phyloP scores from a whole-genome alignment of 2,888 invertebrate species.

The Pemphredon lugubris region DNA sequence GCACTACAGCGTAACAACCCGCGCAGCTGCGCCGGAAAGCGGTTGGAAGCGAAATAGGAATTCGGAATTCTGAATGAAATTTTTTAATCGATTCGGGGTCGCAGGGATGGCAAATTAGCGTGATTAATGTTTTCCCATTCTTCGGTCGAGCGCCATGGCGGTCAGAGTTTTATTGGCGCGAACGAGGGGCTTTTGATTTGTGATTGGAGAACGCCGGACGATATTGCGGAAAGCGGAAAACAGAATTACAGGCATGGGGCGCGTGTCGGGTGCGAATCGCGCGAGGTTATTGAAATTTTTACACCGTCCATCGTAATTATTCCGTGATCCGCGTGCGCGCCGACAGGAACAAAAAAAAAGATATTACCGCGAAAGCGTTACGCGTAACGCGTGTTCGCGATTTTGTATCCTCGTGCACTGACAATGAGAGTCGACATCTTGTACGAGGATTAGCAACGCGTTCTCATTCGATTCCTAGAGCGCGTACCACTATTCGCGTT shows the following conservation, averaged over 20 bases:
- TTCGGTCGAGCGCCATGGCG: not conserved
- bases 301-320: too few relatives aligned
- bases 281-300: too few relatives aligned
- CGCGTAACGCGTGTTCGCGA: too few relatives aligned
- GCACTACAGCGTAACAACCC: constrained; percentile 47
- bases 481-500: constrained; percentile 45
- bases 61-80: constrained; percentile 31
- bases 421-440: constrained; percentile 59
- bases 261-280: too few relatives aligned
- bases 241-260: too few relatives aligned
- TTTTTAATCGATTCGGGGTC: constrained; percentile 31
- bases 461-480: constrained; percentile 63
- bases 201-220: too few relatives aligned
- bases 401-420: constrained; percentile 51
- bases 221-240: too few relatives aligned
- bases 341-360: too few relatives aligned
- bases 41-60: not conserved
- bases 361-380: too few relatives aligned
- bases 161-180: too few relatives aligned
- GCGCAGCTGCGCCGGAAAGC: constrained; percentile 30
- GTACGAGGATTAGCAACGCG: constrained; percentile 55
- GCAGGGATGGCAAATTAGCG: not conserved
- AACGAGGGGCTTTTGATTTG: too few relatives aligned
- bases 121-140: constrained; percentile 36
- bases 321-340: too few relatives aligned